Conservation (phyloP, 2,797 vertebrate genomes). For the Bufotes viridis region DNA sequence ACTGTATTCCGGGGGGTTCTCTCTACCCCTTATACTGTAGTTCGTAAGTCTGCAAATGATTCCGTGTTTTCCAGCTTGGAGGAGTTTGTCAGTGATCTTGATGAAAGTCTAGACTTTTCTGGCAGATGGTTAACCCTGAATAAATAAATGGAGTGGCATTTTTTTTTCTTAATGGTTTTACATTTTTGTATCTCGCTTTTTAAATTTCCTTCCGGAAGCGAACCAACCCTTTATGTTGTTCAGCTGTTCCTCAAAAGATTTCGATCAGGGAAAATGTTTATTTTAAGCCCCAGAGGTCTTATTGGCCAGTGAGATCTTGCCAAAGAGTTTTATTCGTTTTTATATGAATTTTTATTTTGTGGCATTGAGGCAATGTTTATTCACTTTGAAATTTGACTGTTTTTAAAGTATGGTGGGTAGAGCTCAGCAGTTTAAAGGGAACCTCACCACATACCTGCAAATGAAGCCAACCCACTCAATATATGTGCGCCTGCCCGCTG, state of each 20-base stretch:
- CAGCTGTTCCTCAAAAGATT: conserved; percentile 15
- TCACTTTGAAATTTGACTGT: neutral
- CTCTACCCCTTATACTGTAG: neutral
- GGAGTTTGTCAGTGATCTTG: conserved; percentile 34
- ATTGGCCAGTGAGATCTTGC: neutral
- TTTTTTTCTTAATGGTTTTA: conserved; percentile 27
- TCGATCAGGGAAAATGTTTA: conserved; percentile 20
- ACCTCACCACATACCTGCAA: no score
- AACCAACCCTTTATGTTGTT: neutral
- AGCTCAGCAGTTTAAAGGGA: neutral
- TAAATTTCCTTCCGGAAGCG: neutral
- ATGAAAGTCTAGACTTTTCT: conserved; percentile 42
- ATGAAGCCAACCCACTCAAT: no score
- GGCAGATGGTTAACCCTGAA: conserved; percentile 43
- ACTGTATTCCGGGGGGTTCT: neutral
- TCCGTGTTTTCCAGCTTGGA: neutral
- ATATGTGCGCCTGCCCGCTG: no score
- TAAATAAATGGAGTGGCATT: conserved; percentile 38
- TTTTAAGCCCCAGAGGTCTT: conserved; percentile 37
- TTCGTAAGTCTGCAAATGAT: conserved; percentile 20
- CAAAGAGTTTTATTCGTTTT: neutral
- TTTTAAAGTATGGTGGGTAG: neutral
- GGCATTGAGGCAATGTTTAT: neutral
- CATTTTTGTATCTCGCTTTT: conserved; percentile 4
- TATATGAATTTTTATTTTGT: conserved; percentile 3